Conservation (phyloP, 1,140 invertebrate species). For the Brachystomella parvula region DNA sequence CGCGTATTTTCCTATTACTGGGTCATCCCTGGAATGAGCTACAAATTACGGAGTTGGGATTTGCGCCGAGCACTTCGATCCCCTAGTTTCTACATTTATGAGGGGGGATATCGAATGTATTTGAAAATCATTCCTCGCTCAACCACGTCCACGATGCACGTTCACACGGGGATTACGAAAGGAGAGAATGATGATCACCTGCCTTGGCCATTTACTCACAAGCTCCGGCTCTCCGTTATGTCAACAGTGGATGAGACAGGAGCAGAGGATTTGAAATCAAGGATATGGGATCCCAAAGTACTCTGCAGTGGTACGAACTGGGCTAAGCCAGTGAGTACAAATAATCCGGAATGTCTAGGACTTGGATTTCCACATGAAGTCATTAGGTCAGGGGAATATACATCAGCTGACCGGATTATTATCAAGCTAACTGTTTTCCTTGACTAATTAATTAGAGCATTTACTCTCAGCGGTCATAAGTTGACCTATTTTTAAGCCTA, state of each 20-base stretch:
- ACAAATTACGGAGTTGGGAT: constrained; percentile 45
- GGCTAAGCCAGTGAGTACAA: constrained; percentile 43
- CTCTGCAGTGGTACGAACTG: constrained; percentile 47
- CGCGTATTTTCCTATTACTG: constrained; percentile 47
- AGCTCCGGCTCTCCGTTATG: constrained; percentile 43
- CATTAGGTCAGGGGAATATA: constrained; percentile 41
- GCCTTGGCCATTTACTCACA: constrained; percentile 47
- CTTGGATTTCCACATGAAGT: constrained; percentile 45
- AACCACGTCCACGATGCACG: constrained; percentile 43
- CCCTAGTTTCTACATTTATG: constrained; percentile 44
- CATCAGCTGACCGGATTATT: constrained; percentile 43
- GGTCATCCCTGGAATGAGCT: constrained; percentile 41
- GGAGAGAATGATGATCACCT: constrained; percentile 42
- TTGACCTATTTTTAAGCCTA: background rate
- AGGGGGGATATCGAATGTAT: constrained; percentile 44
- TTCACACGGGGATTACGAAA: constrained; percentile 45
- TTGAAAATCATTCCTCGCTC: constrained; percentile 43
- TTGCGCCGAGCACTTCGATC: constrained; percentile 43
- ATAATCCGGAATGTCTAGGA: constrained; percentile 49
- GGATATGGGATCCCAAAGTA: constrained; percentile 47
- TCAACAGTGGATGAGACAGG: constrained; percentile 41
- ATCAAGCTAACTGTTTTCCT: constrained; percentile 47
- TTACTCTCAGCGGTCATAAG: no score
- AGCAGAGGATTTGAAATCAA: constrained; percentile 42
- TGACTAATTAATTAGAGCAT: no score